Evolutionary conservation across 2,797 vertebrate species (phyloP).

Genomic region (Acanthornis magna): DNA sequence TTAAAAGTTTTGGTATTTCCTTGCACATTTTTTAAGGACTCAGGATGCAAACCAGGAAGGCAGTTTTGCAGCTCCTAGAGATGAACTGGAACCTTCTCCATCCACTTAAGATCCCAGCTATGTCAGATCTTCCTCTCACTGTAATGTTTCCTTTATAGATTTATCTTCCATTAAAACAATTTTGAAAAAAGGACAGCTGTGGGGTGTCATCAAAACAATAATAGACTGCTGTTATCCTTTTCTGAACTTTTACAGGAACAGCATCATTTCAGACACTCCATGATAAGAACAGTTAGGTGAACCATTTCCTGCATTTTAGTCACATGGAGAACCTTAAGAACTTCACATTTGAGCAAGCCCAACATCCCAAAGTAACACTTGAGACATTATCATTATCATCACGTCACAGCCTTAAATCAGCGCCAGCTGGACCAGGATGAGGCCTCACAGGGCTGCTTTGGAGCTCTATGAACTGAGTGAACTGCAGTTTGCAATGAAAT

Average conservation of each 20-base stretch:
- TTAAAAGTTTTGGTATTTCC: background rate
- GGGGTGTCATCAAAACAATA: background rate
- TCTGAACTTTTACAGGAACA: background rate
- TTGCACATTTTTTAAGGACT: background rate
- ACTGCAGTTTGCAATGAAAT: background rate
- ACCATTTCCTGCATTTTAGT: background rate
- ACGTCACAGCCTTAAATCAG: background rate
- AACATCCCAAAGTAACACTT: background rate
- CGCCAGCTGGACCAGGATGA: background rate
- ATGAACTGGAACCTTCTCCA: background rate
- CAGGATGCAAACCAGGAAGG: background rate
- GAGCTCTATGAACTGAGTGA: background rate
- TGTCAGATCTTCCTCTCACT: background rate
- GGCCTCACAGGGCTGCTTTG: background rate
- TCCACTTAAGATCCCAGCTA: background rate
- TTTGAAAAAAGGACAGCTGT: background rate
- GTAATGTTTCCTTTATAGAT: background rate
- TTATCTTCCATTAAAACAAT: background rate
- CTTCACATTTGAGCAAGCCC: background rate
- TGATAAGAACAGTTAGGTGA: background rate
- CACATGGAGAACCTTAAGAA: background rate
- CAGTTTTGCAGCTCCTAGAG: background rate
- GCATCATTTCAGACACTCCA: background rate
- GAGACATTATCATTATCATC: background rate
- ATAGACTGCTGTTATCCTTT: accelerated